These are phyloP conservation scores for Siphamia tubifer DNA, from an alignment of 2,113 vertebrate species.

Conservation along the genomic window DNA sequence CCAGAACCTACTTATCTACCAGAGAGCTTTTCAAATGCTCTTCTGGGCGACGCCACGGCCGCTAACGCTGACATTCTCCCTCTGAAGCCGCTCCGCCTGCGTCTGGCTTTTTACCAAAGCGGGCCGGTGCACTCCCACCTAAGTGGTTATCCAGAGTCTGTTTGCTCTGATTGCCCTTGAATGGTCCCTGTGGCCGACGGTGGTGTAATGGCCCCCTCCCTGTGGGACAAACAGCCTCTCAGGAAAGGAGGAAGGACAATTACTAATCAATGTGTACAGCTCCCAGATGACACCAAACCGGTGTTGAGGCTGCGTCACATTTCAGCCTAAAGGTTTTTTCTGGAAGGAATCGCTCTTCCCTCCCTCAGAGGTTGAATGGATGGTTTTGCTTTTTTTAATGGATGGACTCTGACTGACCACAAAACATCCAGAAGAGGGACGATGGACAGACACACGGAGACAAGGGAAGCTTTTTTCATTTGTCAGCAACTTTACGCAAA, in stretches of 20 bases:
- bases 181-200: conserved; percentile 54
- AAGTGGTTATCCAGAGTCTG: conserved; percentile 49
- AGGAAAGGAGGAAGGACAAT: conserved; percentile 45
- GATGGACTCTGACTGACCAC: conserved; percentile 23
- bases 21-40: conserved; percentile 23
- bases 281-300: conserved; percentile 45
- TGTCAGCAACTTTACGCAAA: no score
- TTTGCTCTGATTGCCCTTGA: conserved; percentile 59
- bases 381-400: conserved; percentile 38
- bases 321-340: conserved; percentile 34
- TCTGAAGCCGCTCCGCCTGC: background rate
- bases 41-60: background rate
- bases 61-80: conserved; percentile 5
- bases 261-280: conserved; percentile 63
- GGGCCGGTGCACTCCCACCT: conserved; percentile 14
- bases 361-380: conserved; percentile 11
- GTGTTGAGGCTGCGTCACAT: conserved; percentile 39
- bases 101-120: conserved; percentile 25
- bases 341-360: conserved; percentile 19
- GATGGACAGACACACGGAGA: background rate
- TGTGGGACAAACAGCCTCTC: conserved; percentile 58
- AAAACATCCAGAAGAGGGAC: background rate
- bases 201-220: conserved; percentile 51
- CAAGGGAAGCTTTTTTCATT: no score
- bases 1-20: background rate